Percentiles rank a stretch among this genome's conserved stretches.
phyloP scores from a whole-genome alignment of 2,888 invertebrate genomes.

The Hesperia comma region DNA sequence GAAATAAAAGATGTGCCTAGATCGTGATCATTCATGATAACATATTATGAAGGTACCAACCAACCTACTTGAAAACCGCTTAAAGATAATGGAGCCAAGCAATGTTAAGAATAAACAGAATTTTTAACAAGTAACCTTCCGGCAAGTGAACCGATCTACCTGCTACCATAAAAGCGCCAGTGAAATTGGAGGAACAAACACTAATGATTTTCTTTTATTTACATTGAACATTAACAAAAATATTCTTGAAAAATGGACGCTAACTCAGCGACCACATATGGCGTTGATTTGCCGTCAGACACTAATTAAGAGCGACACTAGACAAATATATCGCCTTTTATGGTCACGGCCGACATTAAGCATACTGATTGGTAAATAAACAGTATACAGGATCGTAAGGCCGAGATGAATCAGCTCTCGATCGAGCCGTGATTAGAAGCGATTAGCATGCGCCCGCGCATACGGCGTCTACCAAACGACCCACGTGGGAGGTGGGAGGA shows the following conservation, averaged over 20 bases:
- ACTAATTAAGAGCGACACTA: conserved; percentile 80
- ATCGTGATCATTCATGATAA: not conserved
- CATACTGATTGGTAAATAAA: conserved; percentile 80
- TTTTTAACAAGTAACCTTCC: conserved; percentile 20
- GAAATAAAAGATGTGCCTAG: not conserved
- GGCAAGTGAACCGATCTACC: conserved; percentile 17
- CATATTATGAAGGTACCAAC: too few species aligned
- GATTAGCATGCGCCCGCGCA: conserved; percentile 76
- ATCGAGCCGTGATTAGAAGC: conserved; percentile 78
- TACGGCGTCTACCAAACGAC: conserved; percentile 56
- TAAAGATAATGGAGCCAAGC: not conserved
- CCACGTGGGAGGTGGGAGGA: conserved; percentile 80
- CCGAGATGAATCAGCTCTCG: conserved; percentile 78
- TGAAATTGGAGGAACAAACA: conserved; percentile 71
- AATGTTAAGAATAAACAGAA: conserved; percentile 10
- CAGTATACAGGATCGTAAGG: conserved; percentile 69
- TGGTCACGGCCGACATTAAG: conserved; percentile 71
- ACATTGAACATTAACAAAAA: conserved; percentile 73
- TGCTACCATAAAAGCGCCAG: conserved; percentile 60
- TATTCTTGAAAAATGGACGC: conserved; percentile 69
- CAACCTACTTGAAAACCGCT: not conserved
- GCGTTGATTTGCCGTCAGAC: conserved; percentile 73
- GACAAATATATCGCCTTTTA: conserved; percentile 82
- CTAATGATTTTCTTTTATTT: conserved; percentile 78
- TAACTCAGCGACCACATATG: conserved; percentile 76